These are phyloP conservation scores for Drosophila ezoana DNA, from an alignment of 2,888 invertebrate genomes.

Conservation along the genomic window DNA sequence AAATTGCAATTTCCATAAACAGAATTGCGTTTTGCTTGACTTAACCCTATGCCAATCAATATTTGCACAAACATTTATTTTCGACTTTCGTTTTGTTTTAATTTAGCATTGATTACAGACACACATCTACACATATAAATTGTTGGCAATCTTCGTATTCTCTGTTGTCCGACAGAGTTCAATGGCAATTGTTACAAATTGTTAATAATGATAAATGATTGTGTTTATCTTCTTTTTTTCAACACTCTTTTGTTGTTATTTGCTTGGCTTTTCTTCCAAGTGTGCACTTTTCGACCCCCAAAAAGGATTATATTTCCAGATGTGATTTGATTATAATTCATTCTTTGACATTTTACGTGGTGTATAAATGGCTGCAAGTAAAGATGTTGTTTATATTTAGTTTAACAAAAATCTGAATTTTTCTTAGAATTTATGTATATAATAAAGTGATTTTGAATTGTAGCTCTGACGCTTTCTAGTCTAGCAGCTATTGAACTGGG, in stretches of 20 bases:
- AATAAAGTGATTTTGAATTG: too few relatives aligned
- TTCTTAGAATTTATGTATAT: too few relatives aligned
- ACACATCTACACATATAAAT: neutral
- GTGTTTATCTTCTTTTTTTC: conserved; percentile 34
- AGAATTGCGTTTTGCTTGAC: conserved; percentile 53
- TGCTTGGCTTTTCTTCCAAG: conserved; percentile 18
- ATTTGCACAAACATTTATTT: conserved; percentile 24
- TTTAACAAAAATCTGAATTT: too few relatives aligned
- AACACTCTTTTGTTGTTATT: conserved; percentile 21
- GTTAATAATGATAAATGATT: conserved; percentile 63
- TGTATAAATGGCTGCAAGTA: too few relatives aligned
- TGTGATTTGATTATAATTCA: conserved; percentile 29
- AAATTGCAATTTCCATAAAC: conserved; percentile 68
- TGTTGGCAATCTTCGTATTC: conserved; percentile 6
- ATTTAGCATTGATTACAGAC: conserved; percentile 33
- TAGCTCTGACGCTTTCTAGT: too few relatives aligned
- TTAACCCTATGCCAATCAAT: conserved; percentile 35
- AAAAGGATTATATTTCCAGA: conserved; percentile 34
- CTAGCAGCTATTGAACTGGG: too few relatives aligned
- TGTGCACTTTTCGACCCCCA: neutral
- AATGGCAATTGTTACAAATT: conserved; percentile 47
- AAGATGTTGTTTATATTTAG: too few relatives aligned
- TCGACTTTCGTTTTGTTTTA: conserved; percentile 20
- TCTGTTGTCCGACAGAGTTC: neutral
- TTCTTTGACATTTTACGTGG: conserved; percentile 1